These are phyloP conservation scores for Morpho achilles DNA, from an alignment of 2,888 invertebrate species.

Conservation along the genomic window DNA sequence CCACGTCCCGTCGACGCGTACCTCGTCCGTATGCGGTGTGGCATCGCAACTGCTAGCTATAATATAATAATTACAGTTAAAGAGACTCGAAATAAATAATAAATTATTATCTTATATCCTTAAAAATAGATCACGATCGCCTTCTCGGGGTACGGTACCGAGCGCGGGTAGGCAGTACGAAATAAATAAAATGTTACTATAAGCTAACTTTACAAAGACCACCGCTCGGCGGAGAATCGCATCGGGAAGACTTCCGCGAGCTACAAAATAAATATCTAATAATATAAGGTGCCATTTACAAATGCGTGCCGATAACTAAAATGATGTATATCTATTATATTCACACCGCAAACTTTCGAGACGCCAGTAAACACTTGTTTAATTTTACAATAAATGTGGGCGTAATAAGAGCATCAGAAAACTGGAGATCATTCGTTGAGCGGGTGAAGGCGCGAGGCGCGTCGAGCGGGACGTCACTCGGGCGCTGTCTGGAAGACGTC, in stretches of 20 bases:
- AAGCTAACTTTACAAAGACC: slow-evolving; percentile 78
- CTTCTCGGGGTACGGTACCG: slow-evolving; percentile 77
- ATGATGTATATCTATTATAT: slow-evolving; percentile 64
- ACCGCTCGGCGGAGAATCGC: slow-evolving; percentile 78
- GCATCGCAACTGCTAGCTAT: slow-evolving; percentile 68
- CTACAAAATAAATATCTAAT: slow-evolving; percentile 77
- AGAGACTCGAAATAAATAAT: slow-evolving; percentile 80
- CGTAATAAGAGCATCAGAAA: slow-evolving; percentile 71
- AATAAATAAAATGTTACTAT: slow-evolving; percentile 77
- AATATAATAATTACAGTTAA: slow-evolving; percentile 72
- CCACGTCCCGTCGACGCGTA: slow-evolving; percentile 70
- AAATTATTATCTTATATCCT: slow-evolving; percentile 79
- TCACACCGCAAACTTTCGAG: slow-evolving; percentile 79
- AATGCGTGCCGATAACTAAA: slow-evolving; percentile 74
- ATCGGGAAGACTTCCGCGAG: slow-evolving; percentile 77
- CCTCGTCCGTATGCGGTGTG: slow-evolving; percentile 74
- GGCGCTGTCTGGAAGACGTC: slow-evolving; percentile 74
- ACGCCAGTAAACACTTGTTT: slow-evolving; percentile 72
- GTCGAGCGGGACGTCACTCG: slow-evolving; percentile 60
- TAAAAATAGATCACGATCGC: slow-evolving; percentile 80
- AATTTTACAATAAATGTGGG: slow-evolving; percentile 68
- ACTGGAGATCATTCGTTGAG: slow-evolving; percentile 79
- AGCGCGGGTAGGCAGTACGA: slow-evolving; percentile 76
- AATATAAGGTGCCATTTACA: slow-evolving; percentile 77
- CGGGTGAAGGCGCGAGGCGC: slow-evolving; percentile 64